phyloP scores from a whole-genome alignment of 2,113 vertebrate genomes.

The Cephalopholis sonnerati region DNA sequence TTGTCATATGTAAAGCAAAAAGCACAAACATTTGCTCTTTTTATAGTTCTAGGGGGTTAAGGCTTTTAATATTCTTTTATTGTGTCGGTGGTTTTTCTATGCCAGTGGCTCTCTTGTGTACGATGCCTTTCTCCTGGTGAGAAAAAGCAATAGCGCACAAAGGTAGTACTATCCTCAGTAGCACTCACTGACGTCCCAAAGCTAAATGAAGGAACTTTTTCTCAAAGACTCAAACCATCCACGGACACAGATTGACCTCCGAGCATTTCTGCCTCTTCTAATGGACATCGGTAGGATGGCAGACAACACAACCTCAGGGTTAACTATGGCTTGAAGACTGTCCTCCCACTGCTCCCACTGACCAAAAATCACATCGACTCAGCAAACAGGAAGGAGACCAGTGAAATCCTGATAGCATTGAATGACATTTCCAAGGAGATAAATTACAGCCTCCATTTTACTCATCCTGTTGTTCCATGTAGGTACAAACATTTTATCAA shows the following conservation, averaged over 20 bases:
- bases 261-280: conserved; percentile 11
- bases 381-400: neutral
- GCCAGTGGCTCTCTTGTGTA: neutral
- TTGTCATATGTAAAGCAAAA: neutral
- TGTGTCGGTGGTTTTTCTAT: neutral
- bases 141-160: neutral
- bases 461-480: neutral
- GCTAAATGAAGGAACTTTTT: conserved; percentile 27
- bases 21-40: neutral
- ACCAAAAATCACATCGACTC: conserved; percentile 61
- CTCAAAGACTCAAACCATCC: neutral
- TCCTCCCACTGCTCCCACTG: conserved; percentile 17
- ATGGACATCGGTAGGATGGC: neutral
- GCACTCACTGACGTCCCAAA: neutral
- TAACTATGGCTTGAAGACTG: conserved; percentile 28
- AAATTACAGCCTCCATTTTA: neutral
- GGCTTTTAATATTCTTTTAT: neutral
- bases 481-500: neutral
- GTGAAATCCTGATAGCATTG: conserved; percentile 1
- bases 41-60: neutral
- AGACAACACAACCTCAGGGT: conserved; percentile 53
- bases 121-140: conserved; percentile 1
- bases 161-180: conserved; percentile 12
- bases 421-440: conserved; percentile 20
- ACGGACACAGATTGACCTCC: neutral